Evolutionary conservation across 2,888 invertebrate genomes (phyloP).

Genomic region (Halictus ligatus): DNA sequence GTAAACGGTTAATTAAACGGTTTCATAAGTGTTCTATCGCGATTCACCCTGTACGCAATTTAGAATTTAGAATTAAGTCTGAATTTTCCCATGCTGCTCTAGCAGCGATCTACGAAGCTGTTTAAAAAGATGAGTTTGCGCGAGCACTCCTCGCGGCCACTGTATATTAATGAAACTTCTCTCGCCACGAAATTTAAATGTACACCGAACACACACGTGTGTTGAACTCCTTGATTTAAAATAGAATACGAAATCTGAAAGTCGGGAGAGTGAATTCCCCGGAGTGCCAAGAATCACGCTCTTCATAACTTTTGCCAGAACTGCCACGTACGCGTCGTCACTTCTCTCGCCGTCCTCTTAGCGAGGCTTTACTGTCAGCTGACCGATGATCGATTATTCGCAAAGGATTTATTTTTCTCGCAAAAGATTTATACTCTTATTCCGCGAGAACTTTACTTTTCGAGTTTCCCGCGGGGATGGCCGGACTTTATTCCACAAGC

Average conservation of each 20-base stretch:
- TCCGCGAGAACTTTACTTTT: background rate
- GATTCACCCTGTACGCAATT: too few species aligned
- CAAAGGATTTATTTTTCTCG: background rate
- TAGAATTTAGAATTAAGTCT: too few species aligned
- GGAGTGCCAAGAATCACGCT: conserved; percentile 48
- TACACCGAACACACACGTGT: conserved; percentile 19
- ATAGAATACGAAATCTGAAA: conserved; percentile 32
- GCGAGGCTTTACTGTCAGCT: conserved; percentile 7
- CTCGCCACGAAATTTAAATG: conserved; percentile 12
- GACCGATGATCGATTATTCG: conserved; percentile 11
- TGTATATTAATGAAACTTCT: conserved; percentile 9
- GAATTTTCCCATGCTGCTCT: too few species aligned
- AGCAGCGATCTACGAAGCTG: background rate
- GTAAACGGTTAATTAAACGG: too few species aligned
- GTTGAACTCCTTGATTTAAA: conserved; percentile 33
- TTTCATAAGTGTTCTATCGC: too few species aligned
- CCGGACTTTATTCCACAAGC: background rate
- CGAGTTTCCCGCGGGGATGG: background rate
- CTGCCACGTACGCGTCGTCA: conserved; percentile 43
- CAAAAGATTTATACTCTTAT: background rate
- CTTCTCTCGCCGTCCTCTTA: conserved; percentile 14
- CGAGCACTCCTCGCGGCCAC: background rate
- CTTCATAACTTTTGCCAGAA: conserved; percentile 49
- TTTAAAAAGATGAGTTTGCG: background rate
- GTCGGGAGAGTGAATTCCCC: conserved; percentile 9